A percentile compares a stretch with the other conserved stretches of the same genome.
These are phyloP conservation scores for Cydia pomonella DNA, from an alignment of 1,140 invertebrate species.

Conservation along the genomic window DNA sequence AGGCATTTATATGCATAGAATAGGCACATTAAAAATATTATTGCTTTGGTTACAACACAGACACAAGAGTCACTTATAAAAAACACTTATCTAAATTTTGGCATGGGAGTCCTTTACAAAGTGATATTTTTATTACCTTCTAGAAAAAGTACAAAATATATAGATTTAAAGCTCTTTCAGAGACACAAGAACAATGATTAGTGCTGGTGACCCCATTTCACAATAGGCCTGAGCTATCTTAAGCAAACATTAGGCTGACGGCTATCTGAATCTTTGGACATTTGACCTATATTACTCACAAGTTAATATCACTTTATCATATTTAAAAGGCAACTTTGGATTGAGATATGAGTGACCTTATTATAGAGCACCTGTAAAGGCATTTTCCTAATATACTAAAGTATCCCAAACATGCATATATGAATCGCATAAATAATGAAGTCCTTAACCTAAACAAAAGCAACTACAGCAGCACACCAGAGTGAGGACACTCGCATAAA, in stretches of 20 bases:
- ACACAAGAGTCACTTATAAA: slow-evolving; percentile 60
- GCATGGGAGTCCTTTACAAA: slow-evolving; percentile 63
- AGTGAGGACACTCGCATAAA: slow-evolving; percentile 68
- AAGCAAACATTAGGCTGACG: slow-evolving; percentile 64
- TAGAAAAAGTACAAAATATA: slow-evolving; percentile 74
- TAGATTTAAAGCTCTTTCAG: slow-evolving; percentile 68
- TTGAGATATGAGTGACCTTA: slow-evolving; percentile 75
- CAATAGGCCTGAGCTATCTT: slow-evolving; percentile 62
- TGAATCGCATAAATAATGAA: slow-evolving; percentile 67
- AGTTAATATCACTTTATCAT: slow-evolving; percentile 74
- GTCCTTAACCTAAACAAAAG: slow-evolving; percentile 63
- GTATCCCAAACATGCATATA: slow-evolving; percentile 70
- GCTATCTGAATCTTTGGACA: slow-evolving; percentile 69
- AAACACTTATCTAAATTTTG: slow-evolving; percentile 76
- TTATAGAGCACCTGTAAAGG: slow-evolving; percentile 74
- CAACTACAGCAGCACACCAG: slow-evolving; percentile 75
- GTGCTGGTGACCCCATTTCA: slow-evolving; percentile 49
- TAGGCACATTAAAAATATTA: slow-evolving; percentile 77
- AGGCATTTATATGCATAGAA: slow-evolving; percentile 61
- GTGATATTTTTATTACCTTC: slow-evolving; percentile 52
- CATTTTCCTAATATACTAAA: slow-evolving; percentile 62
- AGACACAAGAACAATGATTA: slow-evolving; percentile 70
- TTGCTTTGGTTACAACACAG: slow-evolving; percentile 79
- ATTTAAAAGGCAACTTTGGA: slow-evolving; percentile 81
- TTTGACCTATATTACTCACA: slow-evolving; percentile 67